phyloP scores from a whole-genome alignment of 2,113 vertebrate genomes.

The Paraplagusia blochii region DNA sequence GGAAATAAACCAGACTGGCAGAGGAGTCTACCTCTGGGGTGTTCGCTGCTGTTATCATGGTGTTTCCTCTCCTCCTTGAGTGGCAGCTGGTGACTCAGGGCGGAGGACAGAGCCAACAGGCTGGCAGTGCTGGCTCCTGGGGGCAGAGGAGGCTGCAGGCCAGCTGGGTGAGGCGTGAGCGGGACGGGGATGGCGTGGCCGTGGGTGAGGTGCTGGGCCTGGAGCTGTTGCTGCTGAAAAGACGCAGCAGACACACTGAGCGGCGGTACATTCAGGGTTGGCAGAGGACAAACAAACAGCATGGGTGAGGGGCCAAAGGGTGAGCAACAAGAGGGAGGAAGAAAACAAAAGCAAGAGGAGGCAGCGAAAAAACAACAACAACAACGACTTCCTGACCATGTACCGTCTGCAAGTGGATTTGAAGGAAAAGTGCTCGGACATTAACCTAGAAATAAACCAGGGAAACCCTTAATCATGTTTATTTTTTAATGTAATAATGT shows the following conservation, averaged over 20 bases:
- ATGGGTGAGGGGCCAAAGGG: not conserved
- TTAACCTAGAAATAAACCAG: too few species aligned
- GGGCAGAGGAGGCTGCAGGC: constrained; percentile 86
- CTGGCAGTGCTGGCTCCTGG: constrained; percentile 82
- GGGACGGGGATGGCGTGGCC: constrained; percentile 90
- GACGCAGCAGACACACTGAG: constrained; percentile 16
- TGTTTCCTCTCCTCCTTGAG: constrained; percentile 96
- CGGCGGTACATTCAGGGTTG: not conserved
- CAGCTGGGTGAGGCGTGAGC: constrained; percentile 88
- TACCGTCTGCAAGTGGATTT: too few species aligned
- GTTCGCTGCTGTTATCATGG: constrained; percentile 76
- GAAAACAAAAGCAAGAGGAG: too few species aligned
- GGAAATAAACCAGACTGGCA: not conserved
- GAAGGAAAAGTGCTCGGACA: too few species aligned
- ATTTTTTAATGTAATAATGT: too few species aligned
- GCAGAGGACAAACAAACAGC: not conserved
- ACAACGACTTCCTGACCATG: too few species aligned
- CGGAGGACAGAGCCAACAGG: constrained; percentile 84
- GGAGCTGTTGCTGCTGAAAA: constrained; percentile 94
- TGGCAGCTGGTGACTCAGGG: constrained; percentile 87
- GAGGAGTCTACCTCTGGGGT: constrained; percentile 53
- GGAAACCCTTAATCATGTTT: too few species aligned
- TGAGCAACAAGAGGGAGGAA: not conserved
- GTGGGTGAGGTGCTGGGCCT: constrained; percentile 95
- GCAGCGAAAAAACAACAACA: too few species aligned